A percentile compares a stretch with the other conserved stretches of the same genome.
phyloP scores from a whole-genome alignment of 2,797 vertebrate species.

The Pseudochaenichthys georgianus region DNA sequence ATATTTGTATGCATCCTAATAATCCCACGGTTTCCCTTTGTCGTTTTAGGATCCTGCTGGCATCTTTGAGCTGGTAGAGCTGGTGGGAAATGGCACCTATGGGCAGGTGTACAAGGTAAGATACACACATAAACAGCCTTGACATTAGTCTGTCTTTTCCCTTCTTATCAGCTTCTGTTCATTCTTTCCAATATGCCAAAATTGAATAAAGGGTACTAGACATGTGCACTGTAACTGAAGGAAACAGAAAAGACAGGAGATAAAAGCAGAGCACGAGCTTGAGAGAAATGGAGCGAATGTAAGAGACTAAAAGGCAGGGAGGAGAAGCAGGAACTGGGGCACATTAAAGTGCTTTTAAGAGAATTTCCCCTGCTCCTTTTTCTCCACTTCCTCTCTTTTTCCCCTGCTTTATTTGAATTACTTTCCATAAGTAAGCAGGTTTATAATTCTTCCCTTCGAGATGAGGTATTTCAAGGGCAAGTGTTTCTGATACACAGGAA shows the following conservation, averaged over 20 bases:
- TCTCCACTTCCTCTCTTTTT: constrained; percentile 5
- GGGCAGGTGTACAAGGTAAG: constrained; percentile 97
- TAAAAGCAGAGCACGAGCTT: constrained; percentile 44
- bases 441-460: not conserved
- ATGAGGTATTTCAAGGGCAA: constrained; percentile 16
- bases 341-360: constrained; percentile 45
- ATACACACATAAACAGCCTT: not conserved
- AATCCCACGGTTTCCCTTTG: constrained; percentile 5
- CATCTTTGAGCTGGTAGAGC: constrained; percentile 95
- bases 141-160: not conserved
- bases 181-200: not conserved
- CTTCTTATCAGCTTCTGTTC: constrained; percentile 13
- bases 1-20: not conserved
- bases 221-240: constrained; percentile 25
- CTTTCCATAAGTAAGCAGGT: not conserved
- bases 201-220: constrained; percentile 33
- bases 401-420: constrained; percentile 25
- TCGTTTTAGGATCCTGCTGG: constrained; percentile 91
- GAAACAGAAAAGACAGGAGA: constrained; percentile 10
- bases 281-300: constrained; percentile 52
- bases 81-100: constrained; percentile 96
- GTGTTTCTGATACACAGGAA: constrained; percentile 53
- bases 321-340: constrained; percentile 38
- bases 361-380: constrained; percentile 1
- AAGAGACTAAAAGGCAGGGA: constrained; percentile 26